Evolutionary conservation across 2,888 invertebrate genomes (phyloP).

Genomic region (Clepsis dumicolana): DNA sequence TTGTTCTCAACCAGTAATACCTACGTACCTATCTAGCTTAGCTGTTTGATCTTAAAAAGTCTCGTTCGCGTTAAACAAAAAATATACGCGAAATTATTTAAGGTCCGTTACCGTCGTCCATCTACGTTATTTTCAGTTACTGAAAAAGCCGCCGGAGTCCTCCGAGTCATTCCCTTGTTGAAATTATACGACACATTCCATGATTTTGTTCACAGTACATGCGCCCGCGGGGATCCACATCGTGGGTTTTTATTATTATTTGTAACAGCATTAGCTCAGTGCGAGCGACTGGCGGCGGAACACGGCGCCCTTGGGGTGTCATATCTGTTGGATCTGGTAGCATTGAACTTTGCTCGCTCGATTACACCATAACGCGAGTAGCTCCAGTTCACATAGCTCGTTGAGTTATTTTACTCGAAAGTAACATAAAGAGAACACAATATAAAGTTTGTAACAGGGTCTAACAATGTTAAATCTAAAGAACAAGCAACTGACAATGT

Average conservation of each 20-base stretch:
- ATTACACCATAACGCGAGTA: slow-evolving; percentile 10
- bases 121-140: slow-evolving; percentile 17
- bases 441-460: slow-evolving; percentile 12
- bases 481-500: slow-evolving; percentile 6
- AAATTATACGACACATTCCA: slow-evolving; percentile 23
- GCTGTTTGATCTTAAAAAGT: background rate
- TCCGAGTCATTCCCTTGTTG: slow-evolving; percentile 13
- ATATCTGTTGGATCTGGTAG: slow-evolving; percentile 10
- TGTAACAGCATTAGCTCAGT: slow-evolving; percentile 17
- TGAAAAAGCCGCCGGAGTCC: slow-evolving; percentile 14
- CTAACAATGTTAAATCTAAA: slow-evolving; percentile 10
- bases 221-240: slow-evolving; percentile 8
- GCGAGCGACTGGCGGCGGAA: background rate
- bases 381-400: background rate
- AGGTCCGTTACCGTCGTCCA: slow-evolving; percentile 3
- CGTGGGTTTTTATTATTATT: slow-evolving; percentile 32
- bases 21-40: background rate
- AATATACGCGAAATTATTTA: background rate
- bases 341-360: slow-evolving; percentile 10
- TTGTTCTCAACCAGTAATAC: background rate
- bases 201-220: slow-evolving; percentile 4
- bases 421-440: background rate
- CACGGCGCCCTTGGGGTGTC: slow-evolving; percentile 1
- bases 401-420: slow-evolving; percentile 1
- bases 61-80: background rate